Evolutionary conservation across 2,797 vertebrate species (phyloP), one percentile per base, ranked within the genome.

Genomic region (Tarsius wallacei): DNA sequence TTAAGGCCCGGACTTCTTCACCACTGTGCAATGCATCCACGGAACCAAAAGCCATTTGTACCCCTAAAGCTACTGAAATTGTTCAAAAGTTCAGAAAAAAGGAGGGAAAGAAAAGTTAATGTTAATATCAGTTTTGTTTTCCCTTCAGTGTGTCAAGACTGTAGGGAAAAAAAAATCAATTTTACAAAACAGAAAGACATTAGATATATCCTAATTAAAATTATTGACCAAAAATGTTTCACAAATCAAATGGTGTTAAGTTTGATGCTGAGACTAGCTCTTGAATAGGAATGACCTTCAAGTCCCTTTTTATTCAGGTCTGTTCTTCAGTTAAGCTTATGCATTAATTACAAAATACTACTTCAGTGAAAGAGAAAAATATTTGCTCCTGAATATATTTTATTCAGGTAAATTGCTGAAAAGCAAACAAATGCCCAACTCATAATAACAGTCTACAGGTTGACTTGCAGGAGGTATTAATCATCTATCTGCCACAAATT

Each of bases 311-410:
- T 76, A 80, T 90, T 97, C 61, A 87, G 6, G 2, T 71, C n/a
- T 93, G 16, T 87, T 94, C 12, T 93, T 66, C 26, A 91, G 57
- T 77, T 95, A 92, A 92, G 87, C 2, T 61, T 24, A 63, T 71
- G 17, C 11, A 77, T 91, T 87, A 95, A 97, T 95, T 91, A 93
- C 51, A 96, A 91, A 89, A 51, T 22, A 86, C 42, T 64, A 87
- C 47, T 87, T 87, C 85, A 42, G 12, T 95, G 66, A 85, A 89
- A 90, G 15, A 81, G 26, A 93, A 86, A 10, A 89, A 55, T 90
- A 66, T 80, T 95, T 95, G 53, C 26, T 83, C 21, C 12, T 49
- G 36, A 66, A 81, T 90, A 87, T 53, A 90, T 90, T 91, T 96
- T 90, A 92, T 97, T 95, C 55, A 90, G 55, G 42, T 91, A 92